Conservation (phyloP, 2,888 invertebrate species). For the Pachydiplax longipennis region DNA sequence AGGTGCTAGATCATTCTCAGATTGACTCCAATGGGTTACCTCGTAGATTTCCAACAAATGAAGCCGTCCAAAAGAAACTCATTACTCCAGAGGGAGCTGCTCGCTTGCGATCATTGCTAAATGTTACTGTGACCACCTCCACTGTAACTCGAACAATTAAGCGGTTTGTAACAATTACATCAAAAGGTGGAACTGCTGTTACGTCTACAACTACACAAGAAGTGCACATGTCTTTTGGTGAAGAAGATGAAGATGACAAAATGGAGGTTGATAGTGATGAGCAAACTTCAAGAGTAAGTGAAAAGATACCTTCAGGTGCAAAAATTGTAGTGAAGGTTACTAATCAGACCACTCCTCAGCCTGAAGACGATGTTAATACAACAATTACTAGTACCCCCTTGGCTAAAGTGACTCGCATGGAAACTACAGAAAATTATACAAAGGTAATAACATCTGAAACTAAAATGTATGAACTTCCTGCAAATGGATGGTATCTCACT, state of each 20-base stretch:
- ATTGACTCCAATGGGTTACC: conserved; percentile 56
- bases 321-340: neutral
- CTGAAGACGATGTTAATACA: neutral
- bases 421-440: conserved; percentile 1
- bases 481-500: conserved; percentile 81
- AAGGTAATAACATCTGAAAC: conserved; percentile 60
- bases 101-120: conserved; percentile 81
- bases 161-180: conserved; percentile 79
- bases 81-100: conserved; percentile 89
- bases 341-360: neutral
- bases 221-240: conserved; percentile 36
- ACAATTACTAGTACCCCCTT: neutral
- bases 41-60: conserved; percentile 78
- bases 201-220: conserved; percentile 55
- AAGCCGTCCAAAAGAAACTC: conserved; percentile 83
- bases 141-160: conserved; percentile 86
- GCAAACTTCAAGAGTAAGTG: neutral
- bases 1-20: conserved; percentile 70
- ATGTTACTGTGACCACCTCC: conserved; percentile 87
- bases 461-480: conserved; percentile 79
- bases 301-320: neutral
- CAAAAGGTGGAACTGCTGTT: conserved; percentile 64
- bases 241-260: conserved; percentile 37
- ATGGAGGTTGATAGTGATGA: neutral
- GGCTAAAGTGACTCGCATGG: neutral